Percentiles rank a stretch among this genome's conserved stretches.
phyloP scores from a whole-genome alignment of 1,140 invertebrate species.

The Neomicropteryx cornuta region DNA sequence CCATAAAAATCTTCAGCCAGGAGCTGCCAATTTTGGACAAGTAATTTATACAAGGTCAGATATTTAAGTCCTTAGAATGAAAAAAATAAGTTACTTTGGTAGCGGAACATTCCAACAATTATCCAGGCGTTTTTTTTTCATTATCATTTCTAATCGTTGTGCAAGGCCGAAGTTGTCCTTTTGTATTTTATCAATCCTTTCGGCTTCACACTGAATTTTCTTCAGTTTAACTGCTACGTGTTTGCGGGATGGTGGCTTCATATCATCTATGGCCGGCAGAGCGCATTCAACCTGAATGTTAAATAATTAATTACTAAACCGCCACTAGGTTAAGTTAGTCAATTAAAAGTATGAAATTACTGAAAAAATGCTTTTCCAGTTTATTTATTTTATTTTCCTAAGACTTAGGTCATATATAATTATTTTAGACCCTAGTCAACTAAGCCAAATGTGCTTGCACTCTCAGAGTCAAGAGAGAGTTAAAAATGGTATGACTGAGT shows the following conservation, averaged over 20 bases:
- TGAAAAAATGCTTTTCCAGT: too few species aligned
- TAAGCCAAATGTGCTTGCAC: too few species aligned
- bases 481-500: too few species aligned
- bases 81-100: conserved; percentile 34
- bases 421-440: too few species aligned
- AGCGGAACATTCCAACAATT: conserved; percentile 41
- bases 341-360: too few species aligned
- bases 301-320: too few species aligned
- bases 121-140: conserved; percentile 40
- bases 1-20: background rate
- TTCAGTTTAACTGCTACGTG: conserved; percentile 46
- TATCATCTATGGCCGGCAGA: conserved; percentile 42
- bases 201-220: conserved; percentile 43
- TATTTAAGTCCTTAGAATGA: too few species aligned
- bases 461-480: too few species aligned
- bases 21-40: conserved; percentile 1
- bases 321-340: too few species aligned
- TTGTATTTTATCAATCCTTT: conserved; percentile 38
- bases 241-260: conserved; percentile 30
- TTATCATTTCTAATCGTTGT: conserved; percentile 39
- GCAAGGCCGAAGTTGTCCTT: conserved; percentile 44
- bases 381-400: too few species aligned
- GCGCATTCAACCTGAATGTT: conserved; percentile 40
- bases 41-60: too few species aligned
- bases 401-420: too few species aligned